Conservation (phyloP, 1,140 invertebrate genomes). For the Hyles euphorbiae region DNA sequence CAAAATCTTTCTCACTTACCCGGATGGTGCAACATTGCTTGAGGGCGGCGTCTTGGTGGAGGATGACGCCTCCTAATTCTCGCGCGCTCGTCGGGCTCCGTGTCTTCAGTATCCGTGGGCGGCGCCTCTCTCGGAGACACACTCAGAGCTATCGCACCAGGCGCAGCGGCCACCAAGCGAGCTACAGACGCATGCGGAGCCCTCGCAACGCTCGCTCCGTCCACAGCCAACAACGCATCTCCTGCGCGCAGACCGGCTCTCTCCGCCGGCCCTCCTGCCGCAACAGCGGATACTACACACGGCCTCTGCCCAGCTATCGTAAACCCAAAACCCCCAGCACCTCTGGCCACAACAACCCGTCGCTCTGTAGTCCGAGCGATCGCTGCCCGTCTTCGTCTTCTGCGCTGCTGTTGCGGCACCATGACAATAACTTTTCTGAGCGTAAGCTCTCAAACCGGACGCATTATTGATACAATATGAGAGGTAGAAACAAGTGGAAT, state of each 20-base stretch:
- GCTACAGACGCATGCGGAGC: slow-evolving; percentile 95
- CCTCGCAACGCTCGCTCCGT: slow-evolving; percentile 91
- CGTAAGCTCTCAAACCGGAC: too few species aligned
- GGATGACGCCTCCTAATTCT: slow-evolving; percentile 55
- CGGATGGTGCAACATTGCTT: slow-evolving; percentile 57
- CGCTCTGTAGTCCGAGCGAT: slow-evolving; percentile 81
- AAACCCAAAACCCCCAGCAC: slow-evolving; percentile 80
- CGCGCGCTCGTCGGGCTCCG: slow-evolving; percentile 58
- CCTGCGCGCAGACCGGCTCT: slow-evolving; percentile 90
- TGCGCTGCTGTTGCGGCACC: slow-evolving; percentile 80
- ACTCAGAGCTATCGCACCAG: slow-evolving; percentile 78
- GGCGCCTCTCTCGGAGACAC: slow-evolving; percentile 57
- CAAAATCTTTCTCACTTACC: slow-evolving; percentile 21
- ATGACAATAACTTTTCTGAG: slow-evolving; percentile 21
- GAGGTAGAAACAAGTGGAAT: too few species aligned
- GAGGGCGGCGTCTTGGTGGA: slow-evolving; percentile 54
- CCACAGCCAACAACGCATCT: slow-evolving; percentile 94
- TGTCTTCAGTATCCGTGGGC: slow-evolving; percentile 63
- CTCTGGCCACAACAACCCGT: slow-evolving; percentile 89
- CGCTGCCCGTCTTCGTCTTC: slow-evolving; percentile 87
- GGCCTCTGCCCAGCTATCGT: slow-evolving; percentile 66
- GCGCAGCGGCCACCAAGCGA: slow-evolving; percentile 89
- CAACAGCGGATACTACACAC: slow-evolving; percentile 63
- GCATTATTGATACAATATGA: too few species aligned
- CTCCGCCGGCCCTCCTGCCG: slow-evolving; percentile 67